phyloP scores from a whole-genome alignment of 2,797 vertebrate species.

The Etheostoma nigrum region DNA sequence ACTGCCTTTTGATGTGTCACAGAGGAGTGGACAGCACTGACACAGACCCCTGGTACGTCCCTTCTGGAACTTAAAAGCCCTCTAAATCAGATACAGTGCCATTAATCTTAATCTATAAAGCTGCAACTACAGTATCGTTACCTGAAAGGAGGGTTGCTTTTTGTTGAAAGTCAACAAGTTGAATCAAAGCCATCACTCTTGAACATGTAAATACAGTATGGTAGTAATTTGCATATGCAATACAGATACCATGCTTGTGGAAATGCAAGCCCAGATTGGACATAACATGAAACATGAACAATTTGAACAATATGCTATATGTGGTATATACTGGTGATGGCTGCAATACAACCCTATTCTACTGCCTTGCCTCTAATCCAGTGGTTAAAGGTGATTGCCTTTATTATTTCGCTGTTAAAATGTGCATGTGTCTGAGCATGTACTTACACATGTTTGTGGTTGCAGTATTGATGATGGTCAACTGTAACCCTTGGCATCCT shows the following conservation, averaged over 20 bases:
- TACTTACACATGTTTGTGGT: constrained; percentile 7
- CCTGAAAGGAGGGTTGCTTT: constrained; percentile 3
- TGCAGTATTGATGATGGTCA: neutral
- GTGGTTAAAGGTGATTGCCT: neutral
- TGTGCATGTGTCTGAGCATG: neutral
- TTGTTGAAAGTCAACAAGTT: constrained; percentile 33
- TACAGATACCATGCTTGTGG: neutral
- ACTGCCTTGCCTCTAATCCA: neutral
- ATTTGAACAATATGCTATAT: neutral
- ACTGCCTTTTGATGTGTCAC: constrained; percentile 51
- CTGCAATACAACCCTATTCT: neutral
- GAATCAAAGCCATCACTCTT: neutral
- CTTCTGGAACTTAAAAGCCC: constrained; percentile 50
- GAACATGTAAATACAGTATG: neutral
- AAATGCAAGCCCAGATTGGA: neutral
- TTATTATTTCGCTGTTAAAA: constrained; percentile 15
- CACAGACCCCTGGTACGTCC: constrained; percentile 32
- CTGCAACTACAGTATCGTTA: constrained; percentile 24
- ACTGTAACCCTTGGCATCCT: constrained; percentile 30
- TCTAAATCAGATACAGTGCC: constrained; percentile 16
- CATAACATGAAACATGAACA: neutral
- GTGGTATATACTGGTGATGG: neutral
- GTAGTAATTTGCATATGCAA: neutral
- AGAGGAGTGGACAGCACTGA: constrained; percentile 45
- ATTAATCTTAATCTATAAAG: constrained; percentile 56